Conservation (phyloP, 1,140 invertebrate genomes). For the Lordiphosa stackelbergi region DNA sequence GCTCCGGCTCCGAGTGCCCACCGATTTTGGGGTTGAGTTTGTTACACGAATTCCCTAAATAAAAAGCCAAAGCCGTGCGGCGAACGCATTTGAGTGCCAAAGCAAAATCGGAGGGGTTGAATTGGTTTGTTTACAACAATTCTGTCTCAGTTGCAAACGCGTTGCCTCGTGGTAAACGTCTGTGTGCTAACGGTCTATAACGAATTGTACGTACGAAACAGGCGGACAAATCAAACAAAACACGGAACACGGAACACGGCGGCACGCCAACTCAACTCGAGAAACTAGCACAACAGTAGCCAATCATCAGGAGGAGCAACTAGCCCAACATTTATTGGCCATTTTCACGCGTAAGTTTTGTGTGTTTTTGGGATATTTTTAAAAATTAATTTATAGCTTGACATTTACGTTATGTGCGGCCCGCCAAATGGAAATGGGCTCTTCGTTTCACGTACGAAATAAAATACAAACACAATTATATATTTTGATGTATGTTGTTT, state of each 20-base stretch:
- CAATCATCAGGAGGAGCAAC: slow-evolving; percentile 14
- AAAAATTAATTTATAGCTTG: slow-evolving; percentile 33
- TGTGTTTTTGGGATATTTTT: slow-evolving; percentile 12
- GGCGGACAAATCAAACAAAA: slow-evolving; percentile 29
- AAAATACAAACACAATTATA: slow-evolving; percentile 20
- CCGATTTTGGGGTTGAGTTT: slow-evolving; percentile 51
- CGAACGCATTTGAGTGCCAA: slow-evolving; percentile 44
- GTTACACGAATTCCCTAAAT: slow-evolving; percentile 53
- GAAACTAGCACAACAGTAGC: neutral
- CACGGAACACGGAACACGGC: slow-evolving; percentile 3
- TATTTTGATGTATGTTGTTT: slow-evolving; percentile 12
- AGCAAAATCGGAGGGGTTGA: slow-evolving; percentile 64
- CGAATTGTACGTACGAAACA: slow-evolving; percentile 16
- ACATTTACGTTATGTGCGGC: slow-evolving; percentile 15
- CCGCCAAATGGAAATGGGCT: slow-evolving; percentile 28
- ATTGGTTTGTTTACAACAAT: slow-evolving; percentile 72
- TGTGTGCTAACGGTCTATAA: slow-evolving; percentile 2
- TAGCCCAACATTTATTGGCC: slow-evolving; percentile 44
- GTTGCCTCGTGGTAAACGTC: slow-evolving; percentile 56
- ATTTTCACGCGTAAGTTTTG: slow-evolving; percentile 55
- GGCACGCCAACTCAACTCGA: slow-evolving; percentile 6
- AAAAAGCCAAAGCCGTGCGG: slow-evolving; percentile 21
- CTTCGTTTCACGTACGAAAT: slow-evolving; percentile 38
- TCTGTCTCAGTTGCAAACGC: slow-evolving; percentile 56
- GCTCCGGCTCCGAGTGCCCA: neutral